Evolutionary conservation across 2,113 vertebrate species (phyloP).

Genomic region (Loxodonta africana): DNA sequence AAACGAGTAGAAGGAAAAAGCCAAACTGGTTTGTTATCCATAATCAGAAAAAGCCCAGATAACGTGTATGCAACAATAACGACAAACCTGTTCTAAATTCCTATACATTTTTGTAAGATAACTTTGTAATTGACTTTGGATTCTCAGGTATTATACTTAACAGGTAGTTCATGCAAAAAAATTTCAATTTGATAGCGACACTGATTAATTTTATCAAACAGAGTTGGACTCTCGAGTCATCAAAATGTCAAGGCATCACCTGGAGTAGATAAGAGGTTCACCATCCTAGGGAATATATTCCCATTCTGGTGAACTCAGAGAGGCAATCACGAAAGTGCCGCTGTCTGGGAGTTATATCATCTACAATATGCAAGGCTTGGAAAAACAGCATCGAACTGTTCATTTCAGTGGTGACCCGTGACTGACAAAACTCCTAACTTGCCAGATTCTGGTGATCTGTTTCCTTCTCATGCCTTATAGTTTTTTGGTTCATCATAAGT

Average conservation of each 20-base stretch:
- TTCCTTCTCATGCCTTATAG: neutral
- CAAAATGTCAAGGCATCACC: neutral
- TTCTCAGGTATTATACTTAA: neutral
- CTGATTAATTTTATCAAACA: neutral
- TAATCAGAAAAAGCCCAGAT: neutral
- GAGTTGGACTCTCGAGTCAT: neutral
- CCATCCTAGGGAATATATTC: too few relatives aligned
- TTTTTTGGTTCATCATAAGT: conserved; percentile 20
- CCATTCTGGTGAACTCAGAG: neutral
- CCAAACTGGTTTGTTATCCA: neutral
- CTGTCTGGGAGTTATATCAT: neutral
- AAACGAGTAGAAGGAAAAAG: neutral
- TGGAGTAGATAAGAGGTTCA: neutral
- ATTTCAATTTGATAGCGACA: neutral
- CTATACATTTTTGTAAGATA: neutral
- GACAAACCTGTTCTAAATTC: neutral
- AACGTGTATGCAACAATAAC: neutral
- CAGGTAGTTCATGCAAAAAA: neutral
- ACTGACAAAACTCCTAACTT: conserved; percentile 4
- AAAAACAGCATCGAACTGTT: conserved; percentile 22
- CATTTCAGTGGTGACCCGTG: conserved; percentile 4
- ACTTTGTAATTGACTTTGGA: neutral
- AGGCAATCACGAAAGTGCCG: neutral
- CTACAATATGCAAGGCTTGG: neutral
- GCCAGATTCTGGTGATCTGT: neutral